A percentile compares a stretch with the other conserved stretches of the same genome.
Conservation (phyloP, 2,888 invertebrate genomes). For the Nemotelus nigrinus region DNA sequence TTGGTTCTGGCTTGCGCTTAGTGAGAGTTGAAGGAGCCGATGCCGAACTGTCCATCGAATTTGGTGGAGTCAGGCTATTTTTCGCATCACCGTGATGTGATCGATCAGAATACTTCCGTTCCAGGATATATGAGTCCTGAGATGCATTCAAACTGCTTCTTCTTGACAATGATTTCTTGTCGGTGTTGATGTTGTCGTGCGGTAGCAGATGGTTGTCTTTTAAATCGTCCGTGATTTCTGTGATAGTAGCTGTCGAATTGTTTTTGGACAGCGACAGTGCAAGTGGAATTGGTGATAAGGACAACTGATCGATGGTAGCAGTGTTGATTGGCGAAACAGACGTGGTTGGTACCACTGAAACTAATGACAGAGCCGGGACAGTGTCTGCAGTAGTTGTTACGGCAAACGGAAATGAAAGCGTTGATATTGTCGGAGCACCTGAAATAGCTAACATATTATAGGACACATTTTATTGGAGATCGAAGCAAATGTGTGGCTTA, state of each 20-base stretch:
- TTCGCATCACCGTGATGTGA: conserved; percentile 31
- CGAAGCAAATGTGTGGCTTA: conserved; percentile 42
- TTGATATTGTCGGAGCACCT: conserved; percentile 49
- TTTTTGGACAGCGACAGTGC: conserved; percentile 59
- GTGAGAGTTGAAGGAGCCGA: conserved; percentile 63
- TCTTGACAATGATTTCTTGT: conserved; percentile 52
- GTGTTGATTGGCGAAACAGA: conserved; percentile 59
- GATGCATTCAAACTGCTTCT: conserved; percentile 61
- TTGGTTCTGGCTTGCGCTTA: conserved; percentile 61
- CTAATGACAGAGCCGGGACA: conserved; percentile 59
- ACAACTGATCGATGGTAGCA: conserved; percentile 55
- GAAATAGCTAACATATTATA: conserved; percentile 40
- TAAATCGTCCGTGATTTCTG: conserved; percentile 53
- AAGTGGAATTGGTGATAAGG: conserved; percentile 60
- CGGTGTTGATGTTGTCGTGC: background rate
- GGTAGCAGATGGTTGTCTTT: conserved; percentile 10
- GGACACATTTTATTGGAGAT: conserved; percentile 51
- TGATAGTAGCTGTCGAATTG: conserved; percentile 56
- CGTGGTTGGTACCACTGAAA: conserved; percentile 56
- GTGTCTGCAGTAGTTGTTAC: conserved; percentile 59
- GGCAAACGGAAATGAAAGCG: conserved; percentile 63
- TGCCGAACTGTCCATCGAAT: conserved; percentile 51
- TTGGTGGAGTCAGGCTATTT: conserved; percentile 37
- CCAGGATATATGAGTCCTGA: conserved; percentile 56
- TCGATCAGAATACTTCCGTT: conserved; percentile 56